Evolutionary conservation across 2,888 invertebrate species (phyloP), one percentile per base, ranked within the genome.

Genomic region (Papilio elwesi): DNA sequence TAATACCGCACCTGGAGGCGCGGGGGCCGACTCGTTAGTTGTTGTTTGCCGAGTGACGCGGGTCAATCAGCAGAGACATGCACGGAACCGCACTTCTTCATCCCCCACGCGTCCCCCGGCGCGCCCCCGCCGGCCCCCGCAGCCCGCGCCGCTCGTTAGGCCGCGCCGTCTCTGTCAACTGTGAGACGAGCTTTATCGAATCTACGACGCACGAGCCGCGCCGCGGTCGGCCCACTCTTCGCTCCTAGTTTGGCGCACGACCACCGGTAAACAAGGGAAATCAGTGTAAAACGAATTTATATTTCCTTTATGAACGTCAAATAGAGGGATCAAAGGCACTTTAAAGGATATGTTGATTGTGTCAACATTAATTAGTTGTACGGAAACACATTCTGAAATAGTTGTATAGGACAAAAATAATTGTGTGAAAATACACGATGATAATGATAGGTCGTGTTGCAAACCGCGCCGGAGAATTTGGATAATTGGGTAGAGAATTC

Each of bases 31-130:
- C 92, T 93, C 93, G 93, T 93, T 93, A 93, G 92, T 93, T 93
- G 93, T 93, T 93, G 93, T 93, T 93, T 93, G 93, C 92, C 88
- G 89, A 93, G 93, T 93, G 92, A 92, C 93, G 92, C 93, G 92
- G 93, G 93, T 93, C 93, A 93, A 93, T 93, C 93, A 93, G 93
- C 92, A 92, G 92, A 91, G 92, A 90, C 93, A 93, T 93, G 93
- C 93, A 93, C 90, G 93, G 93, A 92, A 93, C 93, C 93, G 91
- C 93, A 93, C 92, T 93, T 93, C 93, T 93, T 93, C 92, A 85
- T 83, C 82, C 84, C 81, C 81, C 79, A 76, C 59, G 78, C 84
- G 79, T 78, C 82, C 80, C 81, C 81, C 81, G 80, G 62, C 77
- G 79, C 78, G 80, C 80, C 78, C 26, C 83, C 83, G 86, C 73